Base-by-base conservation (phyloP, 2,113 vertebrate genomes). In the Alces alces region DNA sequence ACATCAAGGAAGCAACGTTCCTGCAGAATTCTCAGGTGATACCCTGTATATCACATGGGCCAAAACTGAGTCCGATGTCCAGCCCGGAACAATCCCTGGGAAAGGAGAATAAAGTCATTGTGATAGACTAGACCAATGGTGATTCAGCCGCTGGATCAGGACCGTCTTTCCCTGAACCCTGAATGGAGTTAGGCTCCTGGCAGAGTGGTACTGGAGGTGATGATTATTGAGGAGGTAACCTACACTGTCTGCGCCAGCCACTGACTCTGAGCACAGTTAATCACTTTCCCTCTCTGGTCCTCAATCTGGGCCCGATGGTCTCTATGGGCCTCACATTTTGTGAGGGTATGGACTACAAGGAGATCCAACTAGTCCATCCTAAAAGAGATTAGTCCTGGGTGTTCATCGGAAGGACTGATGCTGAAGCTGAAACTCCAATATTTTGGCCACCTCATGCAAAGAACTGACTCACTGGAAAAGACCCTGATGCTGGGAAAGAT, bases 201-300 rank as follows among this genome's bases (percentile, higher is more conserved):
- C 43, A 36, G 55, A 21, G 78, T 28, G 25, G 54, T 54, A 2
- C 8, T 16, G 21, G 8, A 27, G 58, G 27, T 36, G 27, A 36
- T 17, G 55, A 58, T 54, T 36, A 27, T n/a, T 0, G 0, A 16
- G 1, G 3, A 39, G 7, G n/a, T n/a, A 58, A 9, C 50, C 47
- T 27, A 5, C 2, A 14, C 25, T 33, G 13, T n/a, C 17, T 50
- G 27, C 28, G 47, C 13, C 45, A 50, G 43, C 33, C 47, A 52
- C 17, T 4, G 27, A 33, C 64, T 73, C 76, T 17, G 61, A 55
- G 19, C 28, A 50, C 3, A 4, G 25, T 2, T 7, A 60, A 58
- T 57, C 30, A 3, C 47, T 43, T 27, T 25, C 8, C 36, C 17
- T 83, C 73, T 87, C 28, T 11, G 61, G 84, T 19, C 21, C 80